phyloP scores from a whole-genome alignment of 2,797 vertebrate genomes.

The Chloroceryle amazona region DNA sequence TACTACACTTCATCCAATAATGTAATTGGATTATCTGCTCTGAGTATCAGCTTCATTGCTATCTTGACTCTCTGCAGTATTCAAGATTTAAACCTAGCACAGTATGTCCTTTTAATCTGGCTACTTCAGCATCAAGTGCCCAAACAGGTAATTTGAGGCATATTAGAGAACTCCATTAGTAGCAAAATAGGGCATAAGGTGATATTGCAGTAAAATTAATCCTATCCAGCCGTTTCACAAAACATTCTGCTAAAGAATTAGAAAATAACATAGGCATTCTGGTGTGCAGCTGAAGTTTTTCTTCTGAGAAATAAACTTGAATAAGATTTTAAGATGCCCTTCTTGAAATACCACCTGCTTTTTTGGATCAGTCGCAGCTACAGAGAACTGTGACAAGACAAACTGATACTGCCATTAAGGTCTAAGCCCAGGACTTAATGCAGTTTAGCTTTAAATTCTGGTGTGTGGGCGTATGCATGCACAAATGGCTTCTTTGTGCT shows the following conservation, averaged over 20 bases:
- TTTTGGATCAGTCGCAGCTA: neutral
- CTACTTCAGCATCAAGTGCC: neutral
- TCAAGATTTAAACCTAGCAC: neutral
- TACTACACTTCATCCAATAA: neutral
- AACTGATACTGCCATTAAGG: neutral
- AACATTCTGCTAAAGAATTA: neutral
- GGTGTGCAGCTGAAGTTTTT: neutral
- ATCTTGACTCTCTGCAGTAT: neutral
- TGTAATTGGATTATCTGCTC: neutral
- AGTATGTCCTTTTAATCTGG: neutral
- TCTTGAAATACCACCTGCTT: neutral
- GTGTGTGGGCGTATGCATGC: fast-evolving
- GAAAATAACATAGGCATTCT: neutral
- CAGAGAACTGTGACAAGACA: neutral
- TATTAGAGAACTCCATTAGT: neutral
- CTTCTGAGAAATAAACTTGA: neutral
- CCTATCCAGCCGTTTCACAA: neutral
- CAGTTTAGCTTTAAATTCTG: neutral
- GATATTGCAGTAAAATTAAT: neutral
- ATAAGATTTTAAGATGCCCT: neutral
- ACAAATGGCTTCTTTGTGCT: neutral
- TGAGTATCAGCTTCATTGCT: neutral
- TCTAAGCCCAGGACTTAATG: neutral
- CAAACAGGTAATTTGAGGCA: neutral
- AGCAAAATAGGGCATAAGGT: neutral